phyloP scores from a whole-genome alignment of 1,140 invertebrate species.

The Vanessa tameamea region DNA sequence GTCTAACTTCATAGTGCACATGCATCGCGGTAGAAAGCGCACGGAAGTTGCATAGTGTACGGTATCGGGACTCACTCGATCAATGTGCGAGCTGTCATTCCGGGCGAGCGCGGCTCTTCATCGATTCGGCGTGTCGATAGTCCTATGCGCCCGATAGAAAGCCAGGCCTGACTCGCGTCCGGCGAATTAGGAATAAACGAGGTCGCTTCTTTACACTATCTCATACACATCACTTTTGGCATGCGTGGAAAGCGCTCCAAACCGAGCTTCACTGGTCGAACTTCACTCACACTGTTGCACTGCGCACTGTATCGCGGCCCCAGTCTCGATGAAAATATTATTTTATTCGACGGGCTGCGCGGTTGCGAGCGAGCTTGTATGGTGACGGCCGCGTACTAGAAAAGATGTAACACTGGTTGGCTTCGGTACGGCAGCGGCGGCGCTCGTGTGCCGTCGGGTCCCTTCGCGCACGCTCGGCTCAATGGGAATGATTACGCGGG shows the following conservation, averaged over 20 bases:
- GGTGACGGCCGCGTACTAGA: constrained; percentile 71
- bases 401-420: constrained; percentile 65
- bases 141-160: constrained; percentile 61
- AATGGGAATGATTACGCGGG: constrained; percentile 57
- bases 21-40: constrained; percentile 46
- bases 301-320: constrained; percentile 34
- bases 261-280: constrained; percentile 19
- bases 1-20: constrained; percentile 22
- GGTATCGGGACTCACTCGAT: constrained; percentile 69
- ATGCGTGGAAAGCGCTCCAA: constrained; percentile 33
- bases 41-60: constrained; percentile 33
- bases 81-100: constrained; percentile 73
- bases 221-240: constrained; percentile 47
- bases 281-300: constrained; percentile 44
- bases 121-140: constrained; percentile 61
- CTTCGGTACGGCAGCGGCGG: constrained; percentile 52
- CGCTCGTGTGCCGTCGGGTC: constrained; percentile 55
- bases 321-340: constrained; percentile 42
- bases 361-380: constrained; percentile 49
- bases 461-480: constrained; percentile 59
- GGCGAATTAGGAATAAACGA: constrained; percentile 55
- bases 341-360: constrained; percentile 35
- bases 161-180: constrained; percentile 53
- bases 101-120: constrained; percentile 59
- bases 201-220: constrained; percentile 46